Conservation (phyloP, 2,888 invertebrate species). For the Ptycholaimellus sp. region DNA sequence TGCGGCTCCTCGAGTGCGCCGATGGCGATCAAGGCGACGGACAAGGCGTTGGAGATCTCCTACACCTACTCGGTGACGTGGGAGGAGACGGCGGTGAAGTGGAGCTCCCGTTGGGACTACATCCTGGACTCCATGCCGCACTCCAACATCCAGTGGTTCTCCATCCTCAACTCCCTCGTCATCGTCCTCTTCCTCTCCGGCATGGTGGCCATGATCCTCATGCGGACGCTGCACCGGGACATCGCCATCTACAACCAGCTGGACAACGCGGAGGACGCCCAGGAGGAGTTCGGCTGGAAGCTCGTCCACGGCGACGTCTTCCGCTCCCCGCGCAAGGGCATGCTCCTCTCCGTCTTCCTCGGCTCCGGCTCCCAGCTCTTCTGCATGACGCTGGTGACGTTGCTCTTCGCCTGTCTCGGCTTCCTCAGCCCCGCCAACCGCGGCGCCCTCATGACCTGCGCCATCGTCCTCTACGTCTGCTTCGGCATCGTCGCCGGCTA, state of each 20-base stretch:
- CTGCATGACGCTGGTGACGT: slow-evolving; percentile 76
- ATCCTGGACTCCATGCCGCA: slow-evolving; percentile 93
- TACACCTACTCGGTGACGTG: slow-evolving; percentile 72
- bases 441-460: slow-evolving; percentile 92
- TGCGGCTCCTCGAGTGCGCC: slow-evolving; percentile 35
- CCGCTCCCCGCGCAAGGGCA: slow-evolving; percentile 54
- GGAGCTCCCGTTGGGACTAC: slow-evolving; percentile 98
- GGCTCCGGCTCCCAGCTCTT: slow-evolving; percentile 88
- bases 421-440: slow-evolving; percentile 94
- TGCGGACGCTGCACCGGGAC: slow-evolving; percentile 86
- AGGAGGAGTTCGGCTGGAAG: slow-evolving; percentile 55
- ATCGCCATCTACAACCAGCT: slow-evolving; percentile 89
- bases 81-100: slow-evolving; percentile 44
- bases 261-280: slow-evolving; percentile 42
- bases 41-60: slow-evolving; percentile 34
- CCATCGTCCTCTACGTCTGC: slow-evolving; percentile 82
- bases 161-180: slow-evolving; percentile 84
- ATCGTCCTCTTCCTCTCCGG: slow-evolving; percentile 71
- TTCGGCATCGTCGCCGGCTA: slow-evolving; percentile 89
- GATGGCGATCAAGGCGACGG: slow-evolving; percentile 42
- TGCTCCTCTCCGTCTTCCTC: slow-evolving; percentile 79
- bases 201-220: slow-evolving; percentile 97
- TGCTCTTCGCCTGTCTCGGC: slow-evolving; percentile 94
- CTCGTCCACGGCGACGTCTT: slow-evolving; percentile 42
- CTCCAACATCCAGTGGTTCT: slow-evolving; percentile 44